A percentile compares a stretch with the other conserved stretches of the same genome.
Conservation (phyloP, 2,113 vertebrate species). For the Cairina moschata region DNA sequence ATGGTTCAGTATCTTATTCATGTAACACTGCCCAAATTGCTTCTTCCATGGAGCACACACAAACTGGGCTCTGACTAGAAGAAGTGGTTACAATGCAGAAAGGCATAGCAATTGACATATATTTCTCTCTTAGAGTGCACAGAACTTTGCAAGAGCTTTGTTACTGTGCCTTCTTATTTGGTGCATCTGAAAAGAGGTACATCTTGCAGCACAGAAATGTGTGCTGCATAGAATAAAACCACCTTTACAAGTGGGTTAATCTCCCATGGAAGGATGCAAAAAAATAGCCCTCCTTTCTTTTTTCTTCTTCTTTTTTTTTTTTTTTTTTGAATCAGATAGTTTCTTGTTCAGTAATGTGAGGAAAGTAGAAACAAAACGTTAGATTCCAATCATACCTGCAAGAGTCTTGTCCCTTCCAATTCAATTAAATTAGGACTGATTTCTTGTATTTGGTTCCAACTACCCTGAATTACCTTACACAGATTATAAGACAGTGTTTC, state of each 20-base stretch:
- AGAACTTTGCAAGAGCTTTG: neutral
- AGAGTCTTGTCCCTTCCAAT: neutral
- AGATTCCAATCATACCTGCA: neutral
- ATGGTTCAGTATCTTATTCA: neutral
- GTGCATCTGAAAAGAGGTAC: neutral
- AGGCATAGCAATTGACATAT: neutral
- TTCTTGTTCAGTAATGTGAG: neutral
- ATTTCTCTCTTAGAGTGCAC: neutral
- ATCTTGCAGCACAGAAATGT: fast-evolving
- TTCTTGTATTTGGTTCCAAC: neutral
- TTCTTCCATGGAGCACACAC: neutral
- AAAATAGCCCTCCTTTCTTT: neutral
- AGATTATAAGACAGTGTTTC: neutral
- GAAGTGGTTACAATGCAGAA: neutral
- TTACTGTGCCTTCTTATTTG: neutral
- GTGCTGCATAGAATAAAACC: fast-evolving
- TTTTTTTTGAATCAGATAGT: too few species aligned
- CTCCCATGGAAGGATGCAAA: neutral
- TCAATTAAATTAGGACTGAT: neutral
- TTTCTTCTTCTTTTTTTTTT: too few species aligned
- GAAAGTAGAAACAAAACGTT: neutral
- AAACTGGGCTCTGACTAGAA: neutral
- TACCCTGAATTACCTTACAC: neutral
- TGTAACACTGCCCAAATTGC: fast-evolving
- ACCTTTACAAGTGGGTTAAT: neutral